phyloP scores from a whole-genome alignment of 2,888 invertebrate species.

The Acleris laterana region DNA sequence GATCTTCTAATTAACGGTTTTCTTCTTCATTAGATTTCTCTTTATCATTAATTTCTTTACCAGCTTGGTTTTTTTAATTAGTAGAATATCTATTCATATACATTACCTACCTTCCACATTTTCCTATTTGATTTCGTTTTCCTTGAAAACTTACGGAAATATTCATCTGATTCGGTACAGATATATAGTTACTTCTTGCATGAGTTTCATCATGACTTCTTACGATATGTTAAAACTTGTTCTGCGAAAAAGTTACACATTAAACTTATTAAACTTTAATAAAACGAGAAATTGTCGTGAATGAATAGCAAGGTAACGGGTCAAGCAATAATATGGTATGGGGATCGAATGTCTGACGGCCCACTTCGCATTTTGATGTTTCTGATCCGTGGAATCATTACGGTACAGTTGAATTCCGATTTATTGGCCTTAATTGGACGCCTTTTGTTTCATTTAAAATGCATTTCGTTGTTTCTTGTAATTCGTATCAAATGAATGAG shows the following conservation, averaged over 20 bases:
- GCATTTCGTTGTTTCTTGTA: neutral
- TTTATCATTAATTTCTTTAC: neutral
- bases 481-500: too few species aligned
- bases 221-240: too few species aligned
- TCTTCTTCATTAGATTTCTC: constrained; percentile 11
- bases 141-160: too few species aligned
- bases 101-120: too few species aligned
- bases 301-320: constrained; percentile 24
- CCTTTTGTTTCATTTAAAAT: constrained; percentile 18
- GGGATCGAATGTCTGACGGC: constrained; percentile 17
- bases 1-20: constrained; percentile 32
- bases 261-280: neutral
- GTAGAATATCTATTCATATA: too few species aligned
- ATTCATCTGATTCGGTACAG: too few species aligned
- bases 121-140: too few species aligned
- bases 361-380: constrained; percentile 21
- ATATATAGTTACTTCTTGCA: too few species aligned
- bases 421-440: constrained; percentile 31
- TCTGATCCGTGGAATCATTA: constrained; percentile 18
- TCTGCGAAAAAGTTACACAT: too few species aligned
- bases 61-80: too few species aligned
- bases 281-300: constrained; percentile 18
- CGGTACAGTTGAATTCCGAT: constrained; percentile 30
- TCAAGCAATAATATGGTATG: constrained; percentile 27
- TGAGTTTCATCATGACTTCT: too few species aligned